Conservation (phyloP, 2,113 vertebrate genomes). For the Nothocercus julius region DNA sequence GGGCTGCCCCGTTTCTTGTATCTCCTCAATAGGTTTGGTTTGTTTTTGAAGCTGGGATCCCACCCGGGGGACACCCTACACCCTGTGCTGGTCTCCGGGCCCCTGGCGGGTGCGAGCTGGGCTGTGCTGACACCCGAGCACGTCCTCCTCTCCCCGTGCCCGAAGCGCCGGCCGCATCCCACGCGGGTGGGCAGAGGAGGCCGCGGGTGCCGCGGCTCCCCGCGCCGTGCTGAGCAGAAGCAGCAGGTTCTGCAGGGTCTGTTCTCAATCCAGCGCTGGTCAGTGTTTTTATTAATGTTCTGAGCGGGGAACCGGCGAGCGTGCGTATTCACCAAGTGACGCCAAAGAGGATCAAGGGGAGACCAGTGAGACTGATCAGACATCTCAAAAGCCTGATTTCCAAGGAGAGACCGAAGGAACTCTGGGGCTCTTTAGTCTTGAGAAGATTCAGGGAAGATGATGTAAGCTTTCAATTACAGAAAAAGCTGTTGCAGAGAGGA, state of each 20-base stretch:
- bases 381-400: not conserved
- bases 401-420: not conserved
- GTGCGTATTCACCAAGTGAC: not conserved
- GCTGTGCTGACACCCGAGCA: not conserved
- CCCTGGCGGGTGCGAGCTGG: not conserved
- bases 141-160: not conserved
- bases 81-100: not conserved
- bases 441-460: not conserved
- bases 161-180: accelerated
- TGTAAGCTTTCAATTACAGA: not conserved
- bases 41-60: not conserved
- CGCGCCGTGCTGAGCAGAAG: not conserved
- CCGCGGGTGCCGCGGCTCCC: accelerated
- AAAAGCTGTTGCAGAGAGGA: not conserved
- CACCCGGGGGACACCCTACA: not conserved
- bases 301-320: not conserved
- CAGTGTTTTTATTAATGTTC: not conserved
- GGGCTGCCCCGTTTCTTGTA: not conserved
- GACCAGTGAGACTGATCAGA: not conserved
- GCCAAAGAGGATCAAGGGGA: not conserved
- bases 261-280: not conserved
- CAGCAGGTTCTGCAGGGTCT: not conserved
- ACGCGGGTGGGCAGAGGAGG: accelerated
- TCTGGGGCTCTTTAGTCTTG: not conserved
- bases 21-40: not conserved